Conservation (phyloP, 2,113 vertebrate genomes). For the Rhynchomys soricoides region DNA sequence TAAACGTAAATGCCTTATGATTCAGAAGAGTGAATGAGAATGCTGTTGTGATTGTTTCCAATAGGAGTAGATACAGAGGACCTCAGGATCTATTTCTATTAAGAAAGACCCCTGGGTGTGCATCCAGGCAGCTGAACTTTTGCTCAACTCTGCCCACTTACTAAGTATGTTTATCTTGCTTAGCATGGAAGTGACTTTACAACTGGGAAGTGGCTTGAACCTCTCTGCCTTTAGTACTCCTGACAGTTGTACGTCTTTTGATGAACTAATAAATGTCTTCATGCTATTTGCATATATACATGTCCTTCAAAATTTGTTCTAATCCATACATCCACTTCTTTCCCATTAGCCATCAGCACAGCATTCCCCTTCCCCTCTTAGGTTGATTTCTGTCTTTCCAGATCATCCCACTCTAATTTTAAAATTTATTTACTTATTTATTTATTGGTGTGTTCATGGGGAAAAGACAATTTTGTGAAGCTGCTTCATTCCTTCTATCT, state of each 20-base stretch:
- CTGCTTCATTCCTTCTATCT: not conserved
- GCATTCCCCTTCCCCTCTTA: too few species aligned
- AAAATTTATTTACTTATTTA: not conserved
- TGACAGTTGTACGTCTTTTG: not conserved
- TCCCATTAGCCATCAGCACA: too few species aligned
- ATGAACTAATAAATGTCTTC: not conserved
- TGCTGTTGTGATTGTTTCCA: not conserved
- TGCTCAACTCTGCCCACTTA: not conserved
- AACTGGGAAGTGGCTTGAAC: not conserved
- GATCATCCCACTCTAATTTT: not conserved
- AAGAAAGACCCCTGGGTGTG: not conserved
- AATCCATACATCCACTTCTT: not conserved
- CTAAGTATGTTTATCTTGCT: not conserved
- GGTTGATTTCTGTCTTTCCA: not conserved
- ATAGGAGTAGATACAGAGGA: not conserved
- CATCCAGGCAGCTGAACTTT: not conserved
- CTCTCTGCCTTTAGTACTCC: accelerated
- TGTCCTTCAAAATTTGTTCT: too few species aligned
- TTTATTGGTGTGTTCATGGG: not conserved
- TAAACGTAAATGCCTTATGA: not conserved
- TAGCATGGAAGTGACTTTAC: not conserved
- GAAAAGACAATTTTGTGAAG: not conserved
- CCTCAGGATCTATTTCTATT: not conserved
- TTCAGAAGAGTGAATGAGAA: not conserved
- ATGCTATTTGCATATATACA: not conserved